Percentiles rank a stretch among this genome's conserved stretches.
phyloP scores from a whole-genome alignment of 2,888 invertebrate species.

The Dicycla oo region DNA sequence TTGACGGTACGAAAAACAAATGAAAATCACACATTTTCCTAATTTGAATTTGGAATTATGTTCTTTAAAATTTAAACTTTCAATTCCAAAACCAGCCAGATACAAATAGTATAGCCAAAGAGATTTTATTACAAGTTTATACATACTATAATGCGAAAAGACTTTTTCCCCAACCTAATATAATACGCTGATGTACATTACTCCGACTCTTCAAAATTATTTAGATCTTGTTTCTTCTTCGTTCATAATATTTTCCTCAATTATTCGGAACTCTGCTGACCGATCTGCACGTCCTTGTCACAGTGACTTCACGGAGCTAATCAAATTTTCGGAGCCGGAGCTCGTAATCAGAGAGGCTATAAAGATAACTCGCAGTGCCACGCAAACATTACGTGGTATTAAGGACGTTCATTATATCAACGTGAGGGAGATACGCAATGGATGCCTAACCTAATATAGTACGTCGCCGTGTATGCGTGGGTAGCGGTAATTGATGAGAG shows the following conservation, averaged over 20 bases:
- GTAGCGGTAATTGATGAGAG: too few relatives aligned
- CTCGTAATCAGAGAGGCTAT: constrained; percentile 72
- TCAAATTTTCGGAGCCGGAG: constrained; percentile 45
- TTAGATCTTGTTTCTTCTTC: constrained; percentile 9
- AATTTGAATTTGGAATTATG: too few relatives aligned
- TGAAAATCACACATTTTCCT: too few relatives aligned
- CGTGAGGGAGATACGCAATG: constrained; percentile 56
- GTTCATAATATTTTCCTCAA: constrained; percentile 36
- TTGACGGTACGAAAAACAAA: too few relatives aligned
- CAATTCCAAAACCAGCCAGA: too few relatives aligned
- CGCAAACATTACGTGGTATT: constrained; percentile 70
- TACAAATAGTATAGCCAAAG: too few relatives aligned
- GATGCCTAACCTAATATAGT: constrained; percentile 26
- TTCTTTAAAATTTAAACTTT: too few relatives aligned
- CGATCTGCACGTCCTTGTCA: too few relatives aligned
- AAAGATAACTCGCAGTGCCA: constrained; percentile 72
- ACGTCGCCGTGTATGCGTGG: too few relatives aligned
- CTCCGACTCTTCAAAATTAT: constrained; percentile 11
- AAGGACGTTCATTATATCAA: constrained; percentile 60
- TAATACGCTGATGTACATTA: neutral
- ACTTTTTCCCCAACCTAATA: too few relatives aligned
- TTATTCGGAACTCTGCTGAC: constrained; percentile 23
- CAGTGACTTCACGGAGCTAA: constrained; percentile 1
- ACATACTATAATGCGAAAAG: too few relatives aligned
- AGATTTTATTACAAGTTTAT: too few relatives aligned